phyloP scores from a whole-genome alignment of 2,888 invertebrate genomes.

The Ormyrus labotus region DNA sequence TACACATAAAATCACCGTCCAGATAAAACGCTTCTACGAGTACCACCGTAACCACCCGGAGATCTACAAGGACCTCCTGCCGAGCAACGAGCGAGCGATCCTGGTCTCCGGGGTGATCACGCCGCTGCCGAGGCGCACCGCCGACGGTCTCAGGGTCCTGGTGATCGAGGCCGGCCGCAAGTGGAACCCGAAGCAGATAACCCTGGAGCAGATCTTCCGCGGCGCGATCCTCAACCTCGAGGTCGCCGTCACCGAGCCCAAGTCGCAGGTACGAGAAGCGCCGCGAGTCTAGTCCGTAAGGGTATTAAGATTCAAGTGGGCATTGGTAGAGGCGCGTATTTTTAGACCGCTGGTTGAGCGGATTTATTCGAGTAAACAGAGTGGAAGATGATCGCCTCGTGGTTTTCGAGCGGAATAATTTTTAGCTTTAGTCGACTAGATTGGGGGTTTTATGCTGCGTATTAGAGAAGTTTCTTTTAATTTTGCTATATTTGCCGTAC shows the following conservation, averaged over 20 bases:
- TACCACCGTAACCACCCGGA: slow-evolving; percentile 82
- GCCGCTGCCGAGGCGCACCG: slow-evolving; percentile 83
- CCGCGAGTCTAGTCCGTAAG: no score
- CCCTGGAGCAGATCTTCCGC: slow-evolving; percentile 83
- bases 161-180: slow-evolving; percentile 83
- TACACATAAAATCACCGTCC: slow-evolving; percentile 23
- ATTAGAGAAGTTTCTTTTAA: no score
- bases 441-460: no score
- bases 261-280: slow-evolving; percentile 77
- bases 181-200: slow-evolving; percentile 86
- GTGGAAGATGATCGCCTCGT: no score
- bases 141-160: slow-evolving; percentile 83
- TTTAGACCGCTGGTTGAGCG: no score
- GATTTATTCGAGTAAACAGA: no score
- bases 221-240: slow-evolving; percentile 83
- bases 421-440: no score
- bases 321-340: no score
- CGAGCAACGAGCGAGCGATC: slow-evolving; percentile 79
- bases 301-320: background rate
- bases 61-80: slow-evolving; percentile 81
- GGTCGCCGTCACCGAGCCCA: slow-evolving; percentile 87
- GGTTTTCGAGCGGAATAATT: no score
- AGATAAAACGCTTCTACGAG: slow-evolving; percentile 86
- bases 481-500: no score
- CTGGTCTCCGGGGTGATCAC: slow-evolving; percentile 82